These are phyloP conservation scores for Agriotes lineatus DNA, from an alignment of 2,888 invertebrate genomes.

Conservation along the genomic window DNA sequence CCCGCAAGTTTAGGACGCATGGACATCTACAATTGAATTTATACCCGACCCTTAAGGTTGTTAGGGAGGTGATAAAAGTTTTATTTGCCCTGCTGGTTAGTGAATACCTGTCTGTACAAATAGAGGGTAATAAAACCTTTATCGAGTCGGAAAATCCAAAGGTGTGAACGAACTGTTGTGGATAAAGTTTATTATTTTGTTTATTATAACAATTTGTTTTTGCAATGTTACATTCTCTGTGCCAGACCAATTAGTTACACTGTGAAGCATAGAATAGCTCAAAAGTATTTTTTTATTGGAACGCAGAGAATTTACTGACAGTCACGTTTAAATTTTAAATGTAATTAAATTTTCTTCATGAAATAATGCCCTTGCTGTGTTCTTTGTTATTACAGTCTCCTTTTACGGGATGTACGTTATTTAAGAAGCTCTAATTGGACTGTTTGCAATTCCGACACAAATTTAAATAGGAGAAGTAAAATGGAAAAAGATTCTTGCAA, in stretches of 20 bases:
- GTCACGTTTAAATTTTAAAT: conserved; percentile 7
- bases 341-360: conserved; percentile 2
- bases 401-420: background rate
- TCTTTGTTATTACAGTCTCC: background rate
- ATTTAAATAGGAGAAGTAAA: too few relatives aligned
- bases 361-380: background rate
- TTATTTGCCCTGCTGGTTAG: conserved; percentile 9
- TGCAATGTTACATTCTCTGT: too few relatives aligned
- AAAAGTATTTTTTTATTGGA: background rate
- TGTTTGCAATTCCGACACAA: too few relatives aligned
- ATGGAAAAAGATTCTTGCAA: too few relatives aligned
- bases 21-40: conserved; percentile 22
- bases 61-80: conserved; percentile 2
- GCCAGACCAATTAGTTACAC: too few relatives aligned
- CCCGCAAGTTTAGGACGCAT: conserved; percentile 4
- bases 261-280: too few relatives aligned
- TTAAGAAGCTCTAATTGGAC: too few relatives aligned
- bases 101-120: conserved; percentile 6
- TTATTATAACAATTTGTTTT: too few relatives aligned
- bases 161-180: background rate
- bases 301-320: background rate
- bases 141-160: background rate
- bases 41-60: conserved; percentile 10
- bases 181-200: background rate
- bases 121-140: background rate